Evolutionary conservation across 2,888 invertebrate genomes (phyloP), one percentile per base, ranked within the genome.

Genomic region (Dromius quadrimaculatus): DNA sequence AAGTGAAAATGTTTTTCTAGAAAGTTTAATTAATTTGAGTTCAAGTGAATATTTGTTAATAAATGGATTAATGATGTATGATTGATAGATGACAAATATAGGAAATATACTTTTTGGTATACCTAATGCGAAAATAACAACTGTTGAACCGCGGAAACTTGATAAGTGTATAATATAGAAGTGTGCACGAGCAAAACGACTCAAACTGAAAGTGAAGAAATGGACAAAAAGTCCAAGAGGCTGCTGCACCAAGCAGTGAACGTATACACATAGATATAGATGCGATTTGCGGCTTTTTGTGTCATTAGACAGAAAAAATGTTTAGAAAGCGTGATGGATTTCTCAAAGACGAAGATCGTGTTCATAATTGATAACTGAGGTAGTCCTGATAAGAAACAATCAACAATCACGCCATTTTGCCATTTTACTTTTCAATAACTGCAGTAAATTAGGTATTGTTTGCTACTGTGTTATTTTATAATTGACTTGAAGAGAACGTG

Each of bases 311-410:
- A 11, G 15, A 63, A 63, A 41, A 63, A 63, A 28, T 63, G 63
- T 43, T 15, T 41, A 63, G 63, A 63, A 63, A 63, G 63, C 63
- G 63, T 63, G 43, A 63, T 45, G 43, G 17, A 45, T 63, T 63
- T 63, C 63, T 63, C 19, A n/a, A 15, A 22, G 11, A 23, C 28
- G 11, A 43, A 4, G 28, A 41, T 20, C 13, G 8, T 41, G 43
- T 63, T 63, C 13, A 45, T 45, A 63, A 63, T 63, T 45, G 41
- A 43, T 63, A 13, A 59, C n/a, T 28, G 28, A 23, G 6, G 47
- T 5, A 47, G 8, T 28, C n/a, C n/a, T n/a, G n/a, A n/a, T n/a
- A n/a, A n/a, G n/a, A n/a, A n/a, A n/a, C n/a, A n/a, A n/a, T n/a
- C n/a, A n/a, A n/a, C n/a, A n/a, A n/a, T n/a, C n/a, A n/a, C n/a